phyloP scores from a whole-genome alignment of 2,888 invertebrate species.

The Agrochola lota region DNA sequence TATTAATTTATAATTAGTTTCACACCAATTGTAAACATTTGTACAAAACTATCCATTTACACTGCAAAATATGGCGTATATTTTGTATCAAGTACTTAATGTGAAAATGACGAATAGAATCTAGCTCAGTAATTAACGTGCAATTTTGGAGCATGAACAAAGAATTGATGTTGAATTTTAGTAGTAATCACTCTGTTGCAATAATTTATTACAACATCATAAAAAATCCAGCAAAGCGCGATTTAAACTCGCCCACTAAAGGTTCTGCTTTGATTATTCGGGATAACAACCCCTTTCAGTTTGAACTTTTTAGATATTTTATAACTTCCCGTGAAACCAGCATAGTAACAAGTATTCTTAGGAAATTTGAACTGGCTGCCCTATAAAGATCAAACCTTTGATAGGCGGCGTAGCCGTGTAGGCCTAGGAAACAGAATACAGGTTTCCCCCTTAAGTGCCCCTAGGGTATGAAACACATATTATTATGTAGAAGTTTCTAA shows the following conservation, averaged over 20 bases:
- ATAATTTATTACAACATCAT: not conserved
- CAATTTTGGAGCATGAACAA: not conserved
- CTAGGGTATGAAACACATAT: not conserved
- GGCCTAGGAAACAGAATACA: not conserved
- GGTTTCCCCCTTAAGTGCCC: not conserved
- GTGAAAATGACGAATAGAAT: slow-evolving; percentile 1
- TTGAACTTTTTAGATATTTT: not conserved
- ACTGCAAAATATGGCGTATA: not conserved
- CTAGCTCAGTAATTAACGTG: slow-evolving; percentile 3
- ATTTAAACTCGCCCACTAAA: not conserved
- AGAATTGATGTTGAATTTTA: not conserved
- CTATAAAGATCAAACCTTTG: not conserved
- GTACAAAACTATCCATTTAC: not conserved
- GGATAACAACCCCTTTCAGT: too few species aligned
- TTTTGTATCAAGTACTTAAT: not conserved
- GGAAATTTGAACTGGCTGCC: not conserved
- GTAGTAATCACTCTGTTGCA: not conserved
- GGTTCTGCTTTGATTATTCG: not conserved
- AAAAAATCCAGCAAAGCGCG: not conserved
- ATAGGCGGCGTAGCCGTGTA: not conserved
- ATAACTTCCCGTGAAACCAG: not conserved
- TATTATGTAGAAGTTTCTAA: not conserved
- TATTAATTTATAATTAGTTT: not conserved
- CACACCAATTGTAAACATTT: not conserved
- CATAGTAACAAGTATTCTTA: not conserved